Base-by-base conservation (phyloP, 2,113 vertebrate species). In the Elgaria multicarinata region DNA sequence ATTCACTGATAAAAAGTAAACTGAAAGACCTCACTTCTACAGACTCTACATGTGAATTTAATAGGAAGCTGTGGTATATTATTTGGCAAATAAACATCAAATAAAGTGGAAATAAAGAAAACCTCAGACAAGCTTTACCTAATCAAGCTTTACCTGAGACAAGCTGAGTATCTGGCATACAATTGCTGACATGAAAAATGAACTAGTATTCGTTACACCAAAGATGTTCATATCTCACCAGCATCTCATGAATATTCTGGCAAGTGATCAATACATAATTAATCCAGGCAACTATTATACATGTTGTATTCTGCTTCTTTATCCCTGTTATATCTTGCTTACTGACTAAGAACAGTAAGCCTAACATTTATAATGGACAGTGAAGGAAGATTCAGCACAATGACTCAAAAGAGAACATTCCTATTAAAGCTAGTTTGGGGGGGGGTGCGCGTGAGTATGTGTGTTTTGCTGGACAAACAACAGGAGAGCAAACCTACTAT, bases 241-340 rank as follows among this genome's bases (percentile, higher is more conserved):
- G 64, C 81, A 86, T 77, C 88, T 72, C 33, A 83, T 33, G 2
- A 94, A 83, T 91, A 89, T 89, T 94, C 92, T 86, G 91, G 78
- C 26, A 89, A 91, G 66, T 10, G 85, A 85, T 58, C 31, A 44
- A 90, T 90, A 74, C 81, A 89, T 86, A 92, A 93, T 92, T 94
- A 83, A 90, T 92, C 69, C 53, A 86, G 84, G 88, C 58, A 74
- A 8, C 58, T 76, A 18, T 78, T 81, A 94, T 90, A 87, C 71
- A 86, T 90, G 74, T 42, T 66, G 55, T 6, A 74, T 79, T 50
- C 80, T 46, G 89, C 33, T 67, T 55, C 14, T 58, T 86, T 69
- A 44, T 71, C 69, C 33, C 67, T 75, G 86, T 78, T 78, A 26
- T 67, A 67, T 28, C 26, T n/a, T 53, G 6, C 66, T 0, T 83